These are phyloP conservation scores for Drosophila hamatofila DNA, from an alignment of 2,888 invertebrate genomes.

Conservation along the genomic window DNA sequence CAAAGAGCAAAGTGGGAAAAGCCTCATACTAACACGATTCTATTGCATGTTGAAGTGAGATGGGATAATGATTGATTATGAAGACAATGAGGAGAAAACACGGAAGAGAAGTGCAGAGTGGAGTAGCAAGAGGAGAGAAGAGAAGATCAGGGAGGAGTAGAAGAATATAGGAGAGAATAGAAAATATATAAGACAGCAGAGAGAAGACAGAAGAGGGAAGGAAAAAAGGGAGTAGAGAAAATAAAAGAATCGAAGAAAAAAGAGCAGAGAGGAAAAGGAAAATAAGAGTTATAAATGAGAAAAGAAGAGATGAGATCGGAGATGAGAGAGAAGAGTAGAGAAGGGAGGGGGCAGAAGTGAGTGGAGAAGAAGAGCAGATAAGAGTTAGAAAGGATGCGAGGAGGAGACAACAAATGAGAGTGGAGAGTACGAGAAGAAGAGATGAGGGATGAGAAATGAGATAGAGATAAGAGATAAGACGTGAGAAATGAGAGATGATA, in stretches of 20 bases:
- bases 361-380: neutral
- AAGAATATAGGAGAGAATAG: neutral
- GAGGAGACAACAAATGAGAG: too few species aligned
- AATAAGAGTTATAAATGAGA: too few species aligned
- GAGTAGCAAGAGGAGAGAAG: neutral
- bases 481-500: too few species aligned
- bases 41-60: neutral
- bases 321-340: too few species aligned
- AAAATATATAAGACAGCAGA: too few species aligned
- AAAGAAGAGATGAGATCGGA: too few species aligned
- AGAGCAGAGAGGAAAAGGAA: neutral
- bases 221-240: neutral
- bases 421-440: too few species aligned
- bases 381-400: too few species aligned
- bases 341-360: too few species aligned
- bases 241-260: too few species aligned
- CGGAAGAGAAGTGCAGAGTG: neutral
- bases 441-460: neutral
- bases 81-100: neutral
- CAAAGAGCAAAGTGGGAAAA: conserved; percentile 1
- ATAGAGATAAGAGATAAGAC: neutral
- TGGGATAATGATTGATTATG: neutral
- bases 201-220: neutral
- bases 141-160: neutral
- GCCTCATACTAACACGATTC: neutral